A percentile compares a stretch with the other conserved stretches of the same genome.
Conservation (phyloP, 2,113 vertebrate genomes). For the Myrmophylax atrothorax region DNA sequence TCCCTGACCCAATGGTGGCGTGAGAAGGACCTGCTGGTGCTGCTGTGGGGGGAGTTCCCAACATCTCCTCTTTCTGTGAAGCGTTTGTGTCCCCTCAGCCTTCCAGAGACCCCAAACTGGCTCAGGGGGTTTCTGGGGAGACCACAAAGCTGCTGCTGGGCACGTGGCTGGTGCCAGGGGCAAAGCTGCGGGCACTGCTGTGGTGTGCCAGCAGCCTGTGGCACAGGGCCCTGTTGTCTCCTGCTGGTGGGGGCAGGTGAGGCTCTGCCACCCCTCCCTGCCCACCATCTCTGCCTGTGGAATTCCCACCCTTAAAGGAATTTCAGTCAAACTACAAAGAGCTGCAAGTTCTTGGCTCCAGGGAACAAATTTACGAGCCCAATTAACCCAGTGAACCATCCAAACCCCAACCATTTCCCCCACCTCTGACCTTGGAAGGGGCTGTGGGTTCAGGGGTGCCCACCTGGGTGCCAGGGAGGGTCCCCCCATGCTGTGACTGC, state of each 20-base stretch:
- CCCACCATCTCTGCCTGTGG: not conserved
- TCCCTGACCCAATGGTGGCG: not conserved
- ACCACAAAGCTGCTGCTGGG: not conserved
- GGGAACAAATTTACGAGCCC: not conserved
- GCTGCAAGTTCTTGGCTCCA: not conserved
- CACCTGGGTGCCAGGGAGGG: not conserved
- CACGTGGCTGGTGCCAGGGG: not conserved
- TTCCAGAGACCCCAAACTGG: not conserved
- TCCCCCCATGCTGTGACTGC: fast-evolving
- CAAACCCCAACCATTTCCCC: not conserved
- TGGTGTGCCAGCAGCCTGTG: not conserved
- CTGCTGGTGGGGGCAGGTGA: not conserved
- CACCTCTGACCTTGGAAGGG: not conserved
- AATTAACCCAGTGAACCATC: not conserved
- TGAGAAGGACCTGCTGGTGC: not conserved
- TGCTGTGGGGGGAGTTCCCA: not conserved
- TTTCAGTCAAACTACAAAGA: not conserved
- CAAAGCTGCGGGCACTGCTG: not conserved
- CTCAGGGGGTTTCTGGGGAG: not conserved
- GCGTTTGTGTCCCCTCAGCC: not conserved
- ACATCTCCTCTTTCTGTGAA: fast-evolving
- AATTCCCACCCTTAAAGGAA: not conserved
- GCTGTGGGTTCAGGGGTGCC: not conserved
- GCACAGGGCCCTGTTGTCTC: not conserved
- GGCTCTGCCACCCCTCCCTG: not conserved